Conservation (phyloP, 2,797 vertebrate genomes). For the Phoeniculus purpureus region DNA sequence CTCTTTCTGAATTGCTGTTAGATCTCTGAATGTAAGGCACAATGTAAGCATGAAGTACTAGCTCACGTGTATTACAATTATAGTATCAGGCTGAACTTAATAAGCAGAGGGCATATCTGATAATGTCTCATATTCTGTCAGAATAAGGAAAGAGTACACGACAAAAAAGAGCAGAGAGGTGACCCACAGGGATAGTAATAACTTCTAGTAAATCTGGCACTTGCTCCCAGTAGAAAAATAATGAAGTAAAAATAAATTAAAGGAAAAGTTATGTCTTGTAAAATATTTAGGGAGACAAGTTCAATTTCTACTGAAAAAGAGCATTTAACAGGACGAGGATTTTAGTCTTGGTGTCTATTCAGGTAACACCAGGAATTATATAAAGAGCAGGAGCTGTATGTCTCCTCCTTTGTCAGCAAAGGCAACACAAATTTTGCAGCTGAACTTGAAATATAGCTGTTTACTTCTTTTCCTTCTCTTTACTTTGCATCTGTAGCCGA, state of each 20-base stretch:
- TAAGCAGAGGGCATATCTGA: slow-evolving; percentile 44
- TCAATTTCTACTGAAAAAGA: not conserved
- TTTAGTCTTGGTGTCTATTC: not conserved
- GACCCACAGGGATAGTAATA: slow-evolving; percentile 36
- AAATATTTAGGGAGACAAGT: slow-evolving; percentile 45
- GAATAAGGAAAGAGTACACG: slow-evolving; percentile 20
- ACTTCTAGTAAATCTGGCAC: slow-evolving; percentile 24
- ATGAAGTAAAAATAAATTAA: slow-evolving; percentile 47
- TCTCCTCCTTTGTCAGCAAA: not conserved
- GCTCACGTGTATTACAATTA: slow-evolving; percentile 53
- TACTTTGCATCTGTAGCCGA: not conserved
- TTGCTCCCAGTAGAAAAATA: slow-evolving; percentile 33
- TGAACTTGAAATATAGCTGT: not conserved
- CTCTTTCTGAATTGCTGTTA: slow-evolving; percentile 40
- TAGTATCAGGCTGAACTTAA: slow-evolving; percentile 49
- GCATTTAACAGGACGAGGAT: not conserved
- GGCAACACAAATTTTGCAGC: not conserved
- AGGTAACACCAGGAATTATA: not conserved
- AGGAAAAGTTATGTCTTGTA: slow-evolving; percentile 25
- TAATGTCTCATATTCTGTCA: slow-evolving; percentile 45
- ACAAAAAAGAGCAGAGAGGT: slow-evolving; percentile 52
- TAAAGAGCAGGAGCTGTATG: not conserved
- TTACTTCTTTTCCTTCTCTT: not conserved
- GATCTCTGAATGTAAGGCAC: slow-evolving; percentile 25
- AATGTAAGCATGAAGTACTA: slow-evolving; percentile 50